phyloP scores from a whole-genome alignment of 2,113 vertebrate genomes.

The Macheiramphus alcinus region DNA sequence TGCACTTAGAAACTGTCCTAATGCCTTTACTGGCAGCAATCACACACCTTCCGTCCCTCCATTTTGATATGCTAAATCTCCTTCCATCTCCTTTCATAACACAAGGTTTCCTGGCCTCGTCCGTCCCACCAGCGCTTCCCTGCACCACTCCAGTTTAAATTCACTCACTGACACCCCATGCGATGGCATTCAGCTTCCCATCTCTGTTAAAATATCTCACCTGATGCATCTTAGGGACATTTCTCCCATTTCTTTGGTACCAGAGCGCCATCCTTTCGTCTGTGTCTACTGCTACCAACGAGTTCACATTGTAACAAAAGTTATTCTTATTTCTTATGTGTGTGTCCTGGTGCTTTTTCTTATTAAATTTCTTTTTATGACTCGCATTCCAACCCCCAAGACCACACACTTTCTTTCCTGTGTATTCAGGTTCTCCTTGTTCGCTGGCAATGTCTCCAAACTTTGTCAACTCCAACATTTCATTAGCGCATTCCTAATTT shows the following conservation, averaged over 20 bases:
- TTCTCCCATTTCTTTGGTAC: background rate
- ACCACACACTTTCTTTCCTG: background rate
- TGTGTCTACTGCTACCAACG: background rate
- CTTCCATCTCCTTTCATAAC: background rate
- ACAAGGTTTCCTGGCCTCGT: background rate
- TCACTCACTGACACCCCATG: background rate
- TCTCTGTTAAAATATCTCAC: background rate
- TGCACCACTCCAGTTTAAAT: background rate
- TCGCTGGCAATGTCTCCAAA: conserved; percentile 41
- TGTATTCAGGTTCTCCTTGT: conserved; percentile 12
- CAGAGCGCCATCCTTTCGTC: background rate
- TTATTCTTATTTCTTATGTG: background rate
- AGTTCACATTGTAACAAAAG: background rate
- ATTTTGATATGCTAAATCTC: background rate
- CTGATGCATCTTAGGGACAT: background rate
- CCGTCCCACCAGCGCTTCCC: background rate
- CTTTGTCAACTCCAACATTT: conserved; percentile 59
- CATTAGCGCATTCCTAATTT: conserved; percentile 60
- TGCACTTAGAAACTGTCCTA: background rate
- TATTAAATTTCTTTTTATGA: background rate
- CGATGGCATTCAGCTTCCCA: background rate
- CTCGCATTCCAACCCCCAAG: background rate
- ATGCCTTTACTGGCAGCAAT: background rate
- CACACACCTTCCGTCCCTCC: background rate
- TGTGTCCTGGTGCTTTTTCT: background rate